Percentiles rank a stretch among this genome's conserved stretches.
Conservation (phyloP, 23 tunicate species). For the Styela clava region DNA sequence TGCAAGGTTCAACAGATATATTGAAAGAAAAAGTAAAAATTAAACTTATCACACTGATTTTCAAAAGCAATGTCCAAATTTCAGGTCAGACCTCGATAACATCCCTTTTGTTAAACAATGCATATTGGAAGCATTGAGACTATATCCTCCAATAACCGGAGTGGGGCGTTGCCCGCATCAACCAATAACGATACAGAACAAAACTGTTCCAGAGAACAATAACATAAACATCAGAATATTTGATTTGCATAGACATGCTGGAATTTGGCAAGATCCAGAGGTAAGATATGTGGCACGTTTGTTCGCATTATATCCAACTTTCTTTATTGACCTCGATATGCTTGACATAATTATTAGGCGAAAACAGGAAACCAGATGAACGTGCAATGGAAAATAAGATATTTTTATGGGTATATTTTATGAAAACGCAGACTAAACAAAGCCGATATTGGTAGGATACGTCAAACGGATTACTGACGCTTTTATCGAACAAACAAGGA, state of each 20-base stretch:
- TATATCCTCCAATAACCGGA: not conserved
- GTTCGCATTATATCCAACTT: not conserved
- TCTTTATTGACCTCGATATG: not conserved
- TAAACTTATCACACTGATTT: no score
- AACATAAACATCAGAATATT: not conserved
- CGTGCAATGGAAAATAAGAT: no score
- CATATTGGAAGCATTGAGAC: not conserved
- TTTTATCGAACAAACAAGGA: no score
- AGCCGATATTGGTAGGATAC: no score
- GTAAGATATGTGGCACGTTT: not conserved
- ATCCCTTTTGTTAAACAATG: not conserved
- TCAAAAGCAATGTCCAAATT: no score
- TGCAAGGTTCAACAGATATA: no score
- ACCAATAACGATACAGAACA: not conserved
- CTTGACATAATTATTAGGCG: no score
- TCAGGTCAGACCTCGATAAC: not conserved
- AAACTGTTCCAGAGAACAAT: not conserved
- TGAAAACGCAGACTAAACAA: no score
- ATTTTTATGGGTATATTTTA: no score
- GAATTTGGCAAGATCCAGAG: not conserved
- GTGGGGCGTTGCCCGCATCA: not conserved
- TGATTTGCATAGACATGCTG: slow-evolving; percentile 7
- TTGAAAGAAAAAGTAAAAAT: no score
- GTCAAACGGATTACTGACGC: no score
- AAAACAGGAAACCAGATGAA: no score